Base-by-base conservation (phyloP, 2,113 vertebrate species). In the Anthoscopus minutus region DNA sequence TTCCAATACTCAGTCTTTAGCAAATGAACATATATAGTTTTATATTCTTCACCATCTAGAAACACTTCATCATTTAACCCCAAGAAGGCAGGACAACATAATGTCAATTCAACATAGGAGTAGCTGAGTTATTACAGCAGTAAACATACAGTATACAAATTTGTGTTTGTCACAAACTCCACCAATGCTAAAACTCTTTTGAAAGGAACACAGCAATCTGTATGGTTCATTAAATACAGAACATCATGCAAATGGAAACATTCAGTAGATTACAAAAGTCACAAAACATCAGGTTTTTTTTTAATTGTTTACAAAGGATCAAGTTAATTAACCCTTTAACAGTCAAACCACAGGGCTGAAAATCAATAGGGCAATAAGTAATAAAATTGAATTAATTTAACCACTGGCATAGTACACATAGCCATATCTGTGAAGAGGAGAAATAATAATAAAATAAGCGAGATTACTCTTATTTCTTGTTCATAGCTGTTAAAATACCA, bases 181-280 rank as follows among this genome's bases (percentile, higher is more conserved):
- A 97, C 96, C 95, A 96, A 92, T 92, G 89, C 96, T 94, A 96
- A 96, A 94, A 96, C 70, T 96, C 88, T 84, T 95, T 88, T 91
- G 89, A 97, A 98, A 97, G 92, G 94, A 97, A 97, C 76, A 97
- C 92, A 95, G 58, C 72, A 96, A 94, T 69, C 79, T 64, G 89
- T 93, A 91, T 94, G 96, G 86, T 91, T 96, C 17, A 8, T 96
- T 91, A 96, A 70, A 93, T 97, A 96, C 77, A 92, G 86, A 97
- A 93, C 94, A 86, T 95, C 97, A 97, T 97, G 96, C 97, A 97
- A 97, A 97, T 97, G 96, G 97, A 96, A 97, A 98, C 97, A 97
- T 88, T 96, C 88, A 97, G 44, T 94, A 95, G 95, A 92, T 96
- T 97, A 98, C 84, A 97, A 97, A 98, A 97, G 74, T 94, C 98